Base-by-base conservation (phyloP, 30 jellyfish, hydroid and myxozoan genomes). In the Aurelia sp. region DNA sequence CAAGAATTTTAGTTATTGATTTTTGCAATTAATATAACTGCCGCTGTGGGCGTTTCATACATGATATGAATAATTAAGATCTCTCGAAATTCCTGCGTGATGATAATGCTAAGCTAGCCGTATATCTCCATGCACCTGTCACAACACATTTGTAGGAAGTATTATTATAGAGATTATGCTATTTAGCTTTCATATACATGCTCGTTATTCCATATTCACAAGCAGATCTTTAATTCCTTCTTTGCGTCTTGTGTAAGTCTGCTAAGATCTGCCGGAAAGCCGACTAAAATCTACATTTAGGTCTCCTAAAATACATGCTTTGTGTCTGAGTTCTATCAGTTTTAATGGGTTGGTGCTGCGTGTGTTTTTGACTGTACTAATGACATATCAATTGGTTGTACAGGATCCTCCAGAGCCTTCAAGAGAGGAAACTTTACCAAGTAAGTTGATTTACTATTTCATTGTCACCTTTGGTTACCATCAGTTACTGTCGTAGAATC, bases 321-420 rank as follows among this genome's bases (percentile, higher is more conserved):
- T 44, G 7, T 44, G 55, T 44, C 55, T 44, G 55, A 11, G 63
- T 35, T 40, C 27, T 79, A 55, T 12, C 16, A 38, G 74, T 51
- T 79, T 47, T n/a, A 4, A 67, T 19, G 16, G 22, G 8, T 62
- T 13, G 50, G 2, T 31, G 27, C 8, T 61, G 27, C 35, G 35
- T 7, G 15, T 20, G 27, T 61, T 20, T 13, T 24, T 47, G 11
- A n/a, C 51, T 59, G 72, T 24, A 69, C 72, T 64, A 78, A 88
- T 88, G 96, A 88, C 96, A 47, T 88, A 91, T 64, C 91, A 86
- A 76, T 75, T 91, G 90, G 55, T 93, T 66, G 91, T 93, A 44
- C 97, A 93, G 98, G 97, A 93, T 64, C 98, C 96, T 12, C 91
- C 91, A 33, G 98, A 93, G 50, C 88, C 89, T 31, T 69, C 84